Evolutionary conservation across 92 coral and sea anemone genomes (phyloP).

Genomic region (Scolanthus callimorphus): DNA sequence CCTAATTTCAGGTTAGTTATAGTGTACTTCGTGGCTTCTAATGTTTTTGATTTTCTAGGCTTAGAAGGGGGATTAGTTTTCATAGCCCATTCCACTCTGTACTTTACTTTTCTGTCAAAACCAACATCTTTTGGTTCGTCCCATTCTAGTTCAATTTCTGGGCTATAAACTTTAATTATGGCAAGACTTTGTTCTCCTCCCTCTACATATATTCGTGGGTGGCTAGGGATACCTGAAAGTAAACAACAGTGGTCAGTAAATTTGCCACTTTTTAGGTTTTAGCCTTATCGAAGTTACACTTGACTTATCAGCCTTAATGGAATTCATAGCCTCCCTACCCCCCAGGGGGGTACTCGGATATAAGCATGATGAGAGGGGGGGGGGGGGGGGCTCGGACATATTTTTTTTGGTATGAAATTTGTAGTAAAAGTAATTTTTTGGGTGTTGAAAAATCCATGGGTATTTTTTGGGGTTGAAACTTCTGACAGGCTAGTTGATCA

Average conservation of each 20-base stretch:
- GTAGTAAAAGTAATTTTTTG: too few relatives aligned
- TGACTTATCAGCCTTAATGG: neutral
- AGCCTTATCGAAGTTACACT: neutral
- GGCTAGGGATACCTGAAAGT: conserved; percentile 43
- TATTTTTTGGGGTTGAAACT: too few relatives aligned
- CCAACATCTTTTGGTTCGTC: conserved; percentile 30
- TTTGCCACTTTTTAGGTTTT: too few relatives aligned
- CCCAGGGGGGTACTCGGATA: too few relatives aligned
- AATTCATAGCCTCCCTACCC: neutral
- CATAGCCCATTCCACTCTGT: conserved; percentile 36
- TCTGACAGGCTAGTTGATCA: too few relatives aligned
- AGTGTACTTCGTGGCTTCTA: neutral
- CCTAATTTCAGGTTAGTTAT: neutral
- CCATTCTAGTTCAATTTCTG: conserved; percentile 35
- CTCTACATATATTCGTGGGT: conserved; percentile 15
- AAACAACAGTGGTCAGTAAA: too few relatives aligned
- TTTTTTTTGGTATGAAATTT: too few relatives aligned
- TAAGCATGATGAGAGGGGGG: too few relatives aligned
- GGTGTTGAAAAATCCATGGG: too few relatives aligned
- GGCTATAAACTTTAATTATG: conserved; percentile 2
- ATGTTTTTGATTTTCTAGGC: neutral
- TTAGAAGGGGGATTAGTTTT: neutral
- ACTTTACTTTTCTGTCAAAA: conserved; percentile 18
- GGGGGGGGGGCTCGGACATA: too few relatives aligned
- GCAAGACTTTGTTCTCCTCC: neutral